Evolutionary conservation across 2,113 vertebrate genomes (phyloP).

Genomic region (Ictalurus punctatus): DNA sequence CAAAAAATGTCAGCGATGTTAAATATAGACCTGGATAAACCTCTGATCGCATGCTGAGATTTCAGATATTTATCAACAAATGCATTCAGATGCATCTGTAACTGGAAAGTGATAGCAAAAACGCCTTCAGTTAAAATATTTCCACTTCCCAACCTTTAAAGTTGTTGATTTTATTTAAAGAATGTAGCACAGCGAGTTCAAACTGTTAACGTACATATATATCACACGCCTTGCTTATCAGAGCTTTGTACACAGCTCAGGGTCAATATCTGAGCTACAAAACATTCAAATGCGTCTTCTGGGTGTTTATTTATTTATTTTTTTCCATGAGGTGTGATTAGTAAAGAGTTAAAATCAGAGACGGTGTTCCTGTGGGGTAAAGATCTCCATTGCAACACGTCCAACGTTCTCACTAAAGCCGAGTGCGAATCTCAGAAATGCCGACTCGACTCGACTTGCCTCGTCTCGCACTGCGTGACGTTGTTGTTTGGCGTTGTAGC

Average conservation of each 20-base stretch:
- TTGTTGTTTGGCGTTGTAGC: not conserved
- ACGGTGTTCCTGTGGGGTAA: slow-evolving; percentile 16
- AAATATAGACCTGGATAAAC: not conserved
- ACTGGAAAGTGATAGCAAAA: too few species aligned
- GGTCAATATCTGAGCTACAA: too few species aligned
- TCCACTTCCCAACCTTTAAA: not conserved
- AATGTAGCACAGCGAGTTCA: not conserved
- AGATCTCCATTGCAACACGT: slow-evolving; percentile 23
- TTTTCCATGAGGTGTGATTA: not conserved
- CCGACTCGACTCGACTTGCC: not conserved
- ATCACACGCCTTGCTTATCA: not conserved
- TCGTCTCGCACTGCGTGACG: not conserved
- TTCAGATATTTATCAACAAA: not conserved
- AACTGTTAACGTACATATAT: too few species aligned
- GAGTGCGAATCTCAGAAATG: not conserved
- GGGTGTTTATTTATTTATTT: not conserved
- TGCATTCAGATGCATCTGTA: not conserved
- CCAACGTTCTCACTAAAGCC: not conserved
- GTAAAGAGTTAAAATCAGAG: slow-evolving; percentile 25
- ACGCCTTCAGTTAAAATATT: not conserved
- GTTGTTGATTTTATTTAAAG: not conserved
- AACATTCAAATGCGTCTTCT: too few species aligned
- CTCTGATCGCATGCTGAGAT: not conserved
- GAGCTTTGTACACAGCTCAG: not conserved
- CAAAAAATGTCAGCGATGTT: not conserved